Conservation (phyloP, 2,888 invertebrate genomes). For the Pachymerium ferrugineum region DNA sequence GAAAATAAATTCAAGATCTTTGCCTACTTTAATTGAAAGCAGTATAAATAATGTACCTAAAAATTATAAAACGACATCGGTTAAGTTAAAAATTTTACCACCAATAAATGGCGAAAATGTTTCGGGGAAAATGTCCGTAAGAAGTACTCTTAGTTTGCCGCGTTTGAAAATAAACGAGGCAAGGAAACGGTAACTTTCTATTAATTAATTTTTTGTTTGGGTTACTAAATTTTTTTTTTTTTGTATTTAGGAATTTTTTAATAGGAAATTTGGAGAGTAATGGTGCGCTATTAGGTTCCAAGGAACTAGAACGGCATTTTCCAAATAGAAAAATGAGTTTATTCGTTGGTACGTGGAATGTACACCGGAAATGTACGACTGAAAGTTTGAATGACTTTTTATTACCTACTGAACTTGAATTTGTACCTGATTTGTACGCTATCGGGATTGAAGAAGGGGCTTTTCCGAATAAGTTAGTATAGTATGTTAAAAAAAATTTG, state of each 20-base stretch:
- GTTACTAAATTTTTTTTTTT: conserved; percentile 2
- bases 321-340: conserved; percentile 78
- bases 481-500: background rate
- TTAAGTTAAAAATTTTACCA: background rate
- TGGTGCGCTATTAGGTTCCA: conserved; percentile 65
- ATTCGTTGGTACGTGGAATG: conserved; percentile 94
- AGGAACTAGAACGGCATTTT: conserved; percentile 78
- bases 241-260: conserved; percentile 33
- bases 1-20: background rate
- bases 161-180: background rate
- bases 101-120: background rate
- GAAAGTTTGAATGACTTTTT: conserved; percentile 72
- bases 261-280: conserved; percentile 32
- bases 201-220: background rate
- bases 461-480: conserved; percentile 57
- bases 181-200: background rate
- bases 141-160: background rate
- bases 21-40: background rate
- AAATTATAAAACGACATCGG: background rate
- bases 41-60: no score
- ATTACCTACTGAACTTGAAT: conserved; percentile 73
- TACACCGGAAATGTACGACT: conserved; percentile 58
- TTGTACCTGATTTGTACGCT: conserved; percentile 78
- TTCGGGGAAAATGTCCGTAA: background rate
- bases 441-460: conserved; percentile 90